A percentile compares a stretch with the other conserved stretches of the same genome.
Conservation (phyloP, 2,888 invertebrate genomes). For the Euphydryas editha region DNA sequence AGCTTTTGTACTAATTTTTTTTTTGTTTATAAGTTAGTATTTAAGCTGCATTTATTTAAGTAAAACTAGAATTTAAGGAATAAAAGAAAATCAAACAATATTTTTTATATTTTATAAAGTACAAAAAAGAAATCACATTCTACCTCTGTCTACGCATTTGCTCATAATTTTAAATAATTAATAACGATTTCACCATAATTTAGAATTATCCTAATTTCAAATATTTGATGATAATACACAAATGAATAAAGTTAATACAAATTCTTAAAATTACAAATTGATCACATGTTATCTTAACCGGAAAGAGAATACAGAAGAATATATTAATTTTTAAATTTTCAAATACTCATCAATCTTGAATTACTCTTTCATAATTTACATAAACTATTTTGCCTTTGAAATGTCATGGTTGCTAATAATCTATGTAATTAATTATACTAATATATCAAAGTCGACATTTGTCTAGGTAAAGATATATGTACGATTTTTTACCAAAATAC, state of each 20-base stretch:
- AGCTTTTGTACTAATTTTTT: no score
- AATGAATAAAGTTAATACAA: not conserved
- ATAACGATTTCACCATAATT: no score
- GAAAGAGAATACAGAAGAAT: not conserved
- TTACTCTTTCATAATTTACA: constrained; percentile 12
- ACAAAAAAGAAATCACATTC: no score
- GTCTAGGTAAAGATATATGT: constrained; percentile 9
- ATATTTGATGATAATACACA: no score
- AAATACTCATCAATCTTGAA: not conserved
- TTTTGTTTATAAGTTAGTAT: no score
- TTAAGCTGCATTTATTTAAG: no score
- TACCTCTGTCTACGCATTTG: no score
- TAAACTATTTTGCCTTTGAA: constrained; percentile 12
- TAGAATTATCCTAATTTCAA: no score
- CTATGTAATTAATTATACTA: constrained; percentile 29
- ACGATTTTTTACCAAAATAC: constrained; percentile 4
- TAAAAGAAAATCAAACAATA: no score
- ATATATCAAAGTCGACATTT: constrained; percentile 19
- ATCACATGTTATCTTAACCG: not conserved
- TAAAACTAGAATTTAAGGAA: no score
- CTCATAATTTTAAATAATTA: no score
- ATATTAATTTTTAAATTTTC: constrained; percentile 4
- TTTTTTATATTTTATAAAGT: no score
- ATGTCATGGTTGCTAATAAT: constrained; percentile 28
- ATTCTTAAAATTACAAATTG: not conserved